Base-by-base conservation (phyloP, 2,797 vertebrate genomes). In the Mus minutoides region DNA sequence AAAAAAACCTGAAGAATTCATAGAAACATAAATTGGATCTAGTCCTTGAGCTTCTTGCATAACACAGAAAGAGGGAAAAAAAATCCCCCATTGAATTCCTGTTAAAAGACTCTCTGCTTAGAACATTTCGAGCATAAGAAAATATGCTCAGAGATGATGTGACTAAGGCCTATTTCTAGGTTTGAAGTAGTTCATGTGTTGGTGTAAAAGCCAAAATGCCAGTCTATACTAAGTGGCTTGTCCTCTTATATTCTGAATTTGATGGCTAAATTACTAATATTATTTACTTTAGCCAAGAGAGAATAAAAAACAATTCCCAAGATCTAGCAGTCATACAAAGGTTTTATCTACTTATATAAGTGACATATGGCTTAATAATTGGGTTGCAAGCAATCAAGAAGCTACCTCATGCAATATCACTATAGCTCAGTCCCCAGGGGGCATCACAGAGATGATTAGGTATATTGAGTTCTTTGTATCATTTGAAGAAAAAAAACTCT, bases 381-480 rank as follows among this genome's bases (percentile, higher is more conserved):
- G 64, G 80, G 97, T 97, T 98, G 97, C 96, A 97, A 97, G 96
- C 96, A 98, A 98, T 98, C 97, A 97, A 97, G 96, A 97, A 97
- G 75, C 97, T 98, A 96, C 95, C 93, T 97, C 95, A 94, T 98
- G 85, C 92, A 97, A 64, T 98, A 96, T 96, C 92, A 96, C 95
- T 80, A 77, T 60, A 97, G 96, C 92, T 97, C 6, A 1, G 92
- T 96, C 98, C 98, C 98, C 98, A 97, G 95, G 97, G 97, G 98
- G 95, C 95, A 97, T 98, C 97, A 97, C 97, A 94, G 96, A 98
- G 97, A 98, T 98, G 97, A 98, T 98, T 98, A 98, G 97, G 97
- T 98, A 97, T 97, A 98, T 98, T 98, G 98, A 98, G 98, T 98
- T 98, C 97, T 93, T 97, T 92, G 83, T 98, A 97, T 98, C 98